Percentiles rank a stretch among this genome's conserved stretches.
Evolutionary conservation across 23 tunicate species (phyloP).

Genomic region (Pegea sp.): DNA sequence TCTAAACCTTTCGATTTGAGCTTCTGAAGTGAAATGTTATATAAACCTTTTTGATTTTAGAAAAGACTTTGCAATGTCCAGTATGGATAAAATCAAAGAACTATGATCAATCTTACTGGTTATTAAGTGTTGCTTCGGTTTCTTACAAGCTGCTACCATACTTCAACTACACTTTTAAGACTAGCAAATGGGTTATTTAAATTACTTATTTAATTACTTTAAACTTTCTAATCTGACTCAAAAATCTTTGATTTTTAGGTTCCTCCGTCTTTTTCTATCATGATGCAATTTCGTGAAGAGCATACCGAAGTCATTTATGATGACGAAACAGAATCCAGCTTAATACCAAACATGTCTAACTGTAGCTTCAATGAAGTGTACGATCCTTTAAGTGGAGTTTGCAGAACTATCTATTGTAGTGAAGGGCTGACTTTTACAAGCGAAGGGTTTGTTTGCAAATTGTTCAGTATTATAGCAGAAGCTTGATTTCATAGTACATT

Average conservation of each 20-base stretch:
- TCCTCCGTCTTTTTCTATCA: conserved; percentile 77
- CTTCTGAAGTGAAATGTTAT: not conserved
- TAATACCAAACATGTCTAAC: conserved; percentile 15
- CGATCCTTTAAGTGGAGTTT: conserved; percentile 58
- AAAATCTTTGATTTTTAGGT: conserved; percentile 6
- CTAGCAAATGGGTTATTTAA: conserved; percentile 45
- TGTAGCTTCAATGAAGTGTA: conserved; percentile 43
- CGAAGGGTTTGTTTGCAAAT: conserved; percentile 14
- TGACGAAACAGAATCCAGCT: conserved; percentile 12
- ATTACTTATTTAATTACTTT: no score
- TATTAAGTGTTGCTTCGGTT: conserved; percentile 3
- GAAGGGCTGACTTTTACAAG: conserved; percentile 12
- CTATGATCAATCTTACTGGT: conserved; percentile 46
- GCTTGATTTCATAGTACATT: no score
- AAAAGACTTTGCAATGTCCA: conserved; percentile 18
- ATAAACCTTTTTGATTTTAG: not conserved
- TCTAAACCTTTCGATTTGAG: no score
- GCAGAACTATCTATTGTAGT: conserved; percentile 38
- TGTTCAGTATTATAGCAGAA: no score
- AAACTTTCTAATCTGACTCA: no score
- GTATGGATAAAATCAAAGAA: conserved; percentile 37
- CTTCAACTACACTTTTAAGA: conserved; percentile 28
- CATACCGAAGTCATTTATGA: conserved; percentile 30
- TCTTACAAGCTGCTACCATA: conserved; percentile 12
- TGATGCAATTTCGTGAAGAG: conserved; percentile 41